These are phyloP conservation scores for Epinephelus awoara DNA, from an alignment of 2,797 vertebrate genomes.

Conservation along the genomic window DNA sequence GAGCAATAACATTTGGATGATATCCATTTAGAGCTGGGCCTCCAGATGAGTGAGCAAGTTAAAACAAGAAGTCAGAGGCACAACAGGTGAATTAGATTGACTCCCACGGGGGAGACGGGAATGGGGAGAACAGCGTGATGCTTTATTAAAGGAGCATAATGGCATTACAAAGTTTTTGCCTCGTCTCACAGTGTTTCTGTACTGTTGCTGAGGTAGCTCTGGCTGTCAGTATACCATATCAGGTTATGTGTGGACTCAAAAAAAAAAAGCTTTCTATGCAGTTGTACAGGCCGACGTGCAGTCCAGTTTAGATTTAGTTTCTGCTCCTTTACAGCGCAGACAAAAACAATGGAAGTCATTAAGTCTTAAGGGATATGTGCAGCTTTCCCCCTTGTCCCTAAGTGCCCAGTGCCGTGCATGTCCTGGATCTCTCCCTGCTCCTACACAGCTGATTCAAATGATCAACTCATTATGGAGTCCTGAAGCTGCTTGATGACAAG, in stretches of 20 bases:
- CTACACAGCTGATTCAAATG: too few relatives aligned
- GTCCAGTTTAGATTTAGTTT: background rate
- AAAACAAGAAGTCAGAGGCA: slow-evolving; percentile 1
- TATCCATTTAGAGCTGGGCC: slow-evolving; percentile 24
- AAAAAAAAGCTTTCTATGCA: too few relatives aligned
- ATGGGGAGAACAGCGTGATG: background rate
- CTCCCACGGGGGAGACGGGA: background rate
- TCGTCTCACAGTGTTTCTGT: background rate
- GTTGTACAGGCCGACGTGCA: too few relatives aligned
- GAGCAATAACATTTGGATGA: slow-evolving; percentile 33
- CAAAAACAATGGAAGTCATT: too few relatives aligned
- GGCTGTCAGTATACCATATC: background rate
- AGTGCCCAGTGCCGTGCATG: too few relatives aligned
- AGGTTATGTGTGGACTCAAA: background rate
- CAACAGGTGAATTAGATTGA: slow-evolving; percentile 36
- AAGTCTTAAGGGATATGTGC: too few relatives aligned
- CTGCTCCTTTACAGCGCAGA: too few relatives aligned
- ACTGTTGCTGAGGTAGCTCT: background rate
- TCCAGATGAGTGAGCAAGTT: slow-evolving; percentile 12
- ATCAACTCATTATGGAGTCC: too few relatives aligned
- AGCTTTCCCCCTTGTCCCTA: too few relatives aligned
- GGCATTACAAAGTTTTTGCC: background rate
- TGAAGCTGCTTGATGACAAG: too few relatives aligned
- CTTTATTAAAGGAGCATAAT: slow-evolving; percentile 15
- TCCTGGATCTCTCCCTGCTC: too few relatives aligned